A percentile compares a stretch with the other conserved stretches of the same genome.
phyloP scores from a whole-genome alignment of 2,113 vertebrate species.

The Garra rufa region DNA sequence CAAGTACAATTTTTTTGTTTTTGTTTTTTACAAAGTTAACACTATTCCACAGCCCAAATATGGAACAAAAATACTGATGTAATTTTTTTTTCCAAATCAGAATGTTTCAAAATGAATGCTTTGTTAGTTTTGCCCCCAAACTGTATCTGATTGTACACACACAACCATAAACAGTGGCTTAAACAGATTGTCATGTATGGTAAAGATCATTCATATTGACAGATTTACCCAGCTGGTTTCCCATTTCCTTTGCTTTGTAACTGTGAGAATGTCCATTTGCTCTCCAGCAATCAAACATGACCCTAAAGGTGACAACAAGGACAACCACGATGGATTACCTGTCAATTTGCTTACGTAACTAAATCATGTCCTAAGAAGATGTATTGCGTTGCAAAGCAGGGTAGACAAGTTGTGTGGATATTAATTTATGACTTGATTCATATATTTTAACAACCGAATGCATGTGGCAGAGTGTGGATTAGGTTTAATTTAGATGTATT shows the following conservation, averaged over 20 bases:
- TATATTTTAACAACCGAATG: constrained; percentile 75
- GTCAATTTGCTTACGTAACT: constrained; percentile 82
- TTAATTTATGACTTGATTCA: constrained; percentile 80
- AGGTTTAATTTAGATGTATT: constrained; percentile 76
- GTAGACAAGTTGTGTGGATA: constrained; percentile 79
- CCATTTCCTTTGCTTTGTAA: constrained; percentile 53
- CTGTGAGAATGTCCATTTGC: constrained; percentile 66
- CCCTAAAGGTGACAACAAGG: constrained; percentile 81
- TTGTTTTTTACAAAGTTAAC: neutral
- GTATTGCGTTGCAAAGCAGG: constrained; percentile 77
- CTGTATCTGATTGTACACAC: constrained; percentile 23
- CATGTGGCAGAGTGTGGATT: constrained; percentile 69
- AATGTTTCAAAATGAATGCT: neutral
- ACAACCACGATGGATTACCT: constrained; percentile 79
- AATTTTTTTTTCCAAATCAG: neutral
- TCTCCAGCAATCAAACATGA: constrained; percentile 74
- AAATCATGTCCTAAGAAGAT: constrained; percentile 79
- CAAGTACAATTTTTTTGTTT: neutral
- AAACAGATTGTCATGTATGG: constrained; percentile 40
- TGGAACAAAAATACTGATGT: neutral
- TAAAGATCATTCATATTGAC: constrained; percentile 57
- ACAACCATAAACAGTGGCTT: neutral
- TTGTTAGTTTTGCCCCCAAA: neutral
- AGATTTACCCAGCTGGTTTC: constrained; percentile 51
- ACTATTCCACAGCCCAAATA: neutral